These are phyloP conservation scores for Osedax frankpressi DNA, from an alignment of 2,888 invertebrate species.

Conservation along the genomic window DNA sequence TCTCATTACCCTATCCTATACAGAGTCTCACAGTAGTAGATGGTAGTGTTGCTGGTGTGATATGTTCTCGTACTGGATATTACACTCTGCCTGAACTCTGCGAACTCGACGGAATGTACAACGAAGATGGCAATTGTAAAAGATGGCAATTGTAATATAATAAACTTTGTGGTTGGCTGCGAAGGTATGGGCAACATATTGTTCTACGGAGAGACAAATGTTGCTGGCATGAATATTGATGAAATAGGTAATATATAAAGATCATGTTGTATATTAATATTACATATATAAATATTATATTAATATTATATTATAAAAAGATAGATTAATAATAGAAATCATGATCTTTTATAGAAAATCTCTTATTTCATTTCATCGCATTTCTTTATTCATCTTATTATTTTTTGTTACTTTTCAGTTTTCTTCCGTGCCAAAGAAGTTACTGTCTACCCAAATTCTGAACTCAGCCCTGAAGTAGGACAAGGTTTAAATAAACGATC, in stretches of 20 bases:
- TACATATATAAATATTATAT: too few relatives aligned
- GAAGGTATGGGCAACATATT: slow-evolving; percentile 78
- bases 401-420: too few relatives aligned
- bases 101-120: slow-evolving; percentile 57
- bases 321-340: not conserved
- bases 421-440: slow-evolving; percentile 87
- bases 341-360: not conserved
- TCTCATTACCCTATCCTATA: not conserved
- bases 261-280: too few relatives aligned
- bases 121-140: slow-evolving; percentile 62
- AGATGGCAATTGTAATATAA: slow-evolving; percentile 68
- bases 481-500: slow-evolving; percentile 74
- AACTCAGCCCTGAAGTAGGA: slow-evolving; percentile 75
- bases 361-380: too few relatives aligned
- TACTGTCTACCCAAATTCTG: slow-evolving; percentile 78
- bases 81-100: slow-evolving; percentile 77
- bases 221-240: slow-evolving; percentile 72
- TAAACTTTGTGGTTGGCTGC: slow-evolving; percentile 75
- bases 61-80: slow-evolving; percentile 66
- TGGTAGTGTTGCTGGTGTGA: not conserved
- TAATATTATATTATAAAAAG: too few relatives aligned
- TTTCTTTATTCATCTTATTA: too few relatives aligned
- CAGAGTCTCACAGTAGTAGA: not conserved
- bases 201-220: slow-evolving; percentile 69
- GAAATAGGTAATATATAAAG: slow-evolving; percentile 66